Percentiles rank a stretch among this genome's conserved stretches.
Conservation (phyloP, 2,113 vertebrate genomes). For the Erinaceus europaeus region DNA sequence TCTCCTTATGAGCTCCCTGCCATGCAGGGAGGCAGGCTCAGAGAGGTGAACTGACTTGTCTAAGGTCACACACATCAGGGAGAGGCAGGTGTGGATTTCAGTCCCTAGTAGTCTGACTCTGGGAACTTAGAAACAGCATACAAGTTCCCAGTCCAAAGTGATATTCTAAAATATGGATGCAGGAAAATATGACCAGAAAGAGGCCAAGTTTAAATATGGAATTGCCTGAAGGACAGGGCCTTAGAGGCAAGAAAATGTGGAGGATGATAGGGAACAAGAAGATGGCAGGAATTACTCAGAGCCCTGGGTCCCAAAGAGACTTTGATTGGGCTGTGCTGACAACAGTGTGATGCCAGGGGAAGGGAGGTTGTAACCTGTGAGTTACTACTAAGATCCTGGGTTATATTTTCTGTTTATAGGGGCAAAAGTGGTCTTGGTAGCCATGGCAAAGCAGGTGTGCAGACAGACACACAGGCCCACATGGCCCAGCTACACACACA, state of each 20-base stretch:
- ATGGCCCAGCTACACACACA: not conserved
- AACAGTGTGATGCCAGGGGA: no score
- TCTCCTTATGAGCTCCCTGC: not conserved
- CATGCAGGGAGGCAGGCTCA: not conserved
- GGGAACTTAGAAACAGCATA: no score
- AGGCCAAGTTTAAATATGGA: not conserved
- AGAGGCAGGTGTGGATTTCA: not conserved
- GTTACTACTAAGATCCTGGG: not conserved
- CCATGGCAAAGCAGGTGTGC: not conserved
- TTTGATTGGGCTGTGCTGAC: not conserved
- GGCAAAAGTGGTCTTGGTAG: not conserved
- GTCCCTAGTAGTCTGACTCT: not conserved
- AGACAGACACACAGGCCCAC: not conserved
- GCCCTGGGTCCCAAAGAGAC: not conserved
- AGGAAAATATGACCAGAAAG: not conserved
- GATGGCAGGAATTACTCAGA: not conserved
- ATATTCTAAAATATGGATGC: not conserved
- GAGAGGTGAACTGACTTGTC: not conserved
- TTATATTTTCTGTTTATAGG: not conserved
- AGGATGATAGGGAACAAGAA: not conserved
- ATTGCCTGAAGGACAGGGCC: not conserved
- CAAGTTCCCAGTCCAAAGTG: not conserved
- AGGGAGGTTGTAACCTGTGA: not conserved
- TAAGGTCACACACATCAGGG: not conserved
- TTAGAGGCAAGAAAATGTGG: not conserved